Evolutionary conservation across 1,140 invertebrate species (phyloP), one percentile per base, ranked within the genome.

Genomic region (Trissolcus basalis): DNA sequence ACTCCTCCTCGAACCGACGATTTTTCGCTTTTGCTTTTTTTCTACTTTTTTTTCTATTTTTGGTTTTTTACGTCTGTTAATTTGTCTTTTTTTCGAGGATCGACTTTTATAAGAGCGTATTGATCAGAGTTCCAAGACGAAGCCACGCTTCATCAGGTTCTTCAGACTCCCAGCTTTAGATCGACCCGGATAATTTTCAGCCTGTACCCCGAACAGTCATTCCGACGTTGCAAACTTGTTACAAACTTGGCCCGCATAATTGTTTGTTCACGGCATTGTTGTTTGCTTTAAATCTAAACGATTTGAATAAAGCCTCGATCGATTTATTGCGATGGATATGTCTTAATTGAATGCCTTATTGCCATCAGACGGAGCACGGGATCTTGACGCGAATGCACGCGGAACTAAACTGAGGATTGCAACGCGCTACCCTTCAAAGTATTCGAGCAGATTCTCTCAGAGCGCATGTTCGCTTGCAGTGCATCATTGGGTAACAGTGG

Each of bases 361-460:
- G 19, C 19, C 50, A 70, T 60, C 33, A 13, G 47, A 50, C 39
- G n/a, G 9, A 60, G 51, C 58, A 49, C 70, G 35, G 69, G 77
- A 44, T 81, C 78, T 75, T 79, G 59, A 77, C 81, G 75, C 79
- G 81, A 80, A 81, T 83, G 84, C 84, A 87, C 85, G 85, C 85
- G 85, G 82, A 83, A 83, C 77, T 73, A 82, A 82, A 87, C 85
- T 87, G 78, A 83, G 83, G 82, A 81, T 79, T 83, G 78, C 81
- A 82, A 77, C 70, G 65, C 70, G 72, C 79, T 70, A 70, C 77
- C 79, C 79, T 78, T 60, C 55, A 70, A 68, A 70, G 72, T 70
- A 79, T 82, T 78, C 73, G 54, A 76, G 64, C 70, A 72, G 74
- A 74, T 69, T 61, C 45, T 65, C 58, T 67, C 73, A 82, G 64